Evolutionary conservation across 2,113 vertebrate species (phyloP).

Genomic region (Dromiciops gliroides): DNA sequence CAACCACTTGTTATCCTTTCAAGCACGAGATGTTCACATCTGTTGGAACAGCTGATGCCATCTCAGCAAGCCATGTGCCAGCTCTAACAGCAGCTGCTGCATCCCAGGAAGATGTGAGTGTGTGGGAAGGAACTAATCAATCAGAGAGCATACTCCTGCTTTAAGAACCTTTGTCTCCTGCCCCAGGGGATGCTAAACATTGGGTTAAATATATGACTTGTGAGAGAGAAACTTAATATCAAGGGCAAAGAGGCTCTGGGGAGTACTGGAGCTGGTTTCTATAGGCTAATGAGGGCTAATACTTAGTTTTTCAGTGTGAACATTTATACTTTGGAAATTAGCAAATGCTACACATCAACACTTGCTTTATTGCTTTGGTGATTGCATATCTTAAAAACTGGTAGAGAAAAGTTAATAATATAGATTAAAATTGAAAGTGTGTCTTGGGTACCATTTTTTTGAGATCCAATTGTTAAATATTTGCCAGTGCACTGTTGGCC

Average conservation of each 20-base stretch:
- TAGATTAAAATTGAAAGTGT: no score
- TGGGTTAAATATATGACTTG: neutral
- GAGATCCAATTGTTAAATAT: neutral
- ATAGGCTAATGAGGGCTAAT: neutral
- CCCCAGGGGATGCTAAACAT: neutral
- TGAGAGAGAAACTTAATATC: neutral
- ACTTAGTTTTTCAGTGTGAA: neutral
- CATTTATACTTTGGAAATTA: neutral
- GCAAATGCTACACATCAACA: neutral
- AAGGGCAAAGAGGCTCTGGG: neutral
- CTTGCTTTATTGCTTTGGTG: neutral
- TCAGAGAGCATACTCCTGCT: neutral
- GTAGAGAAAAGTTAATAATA: neutral
- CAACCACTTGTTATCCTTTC: neutral
- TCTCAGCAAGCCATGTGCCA: neutral
- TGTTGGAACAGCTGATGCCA: neutral
- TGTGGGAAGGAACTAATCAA: accelerated
- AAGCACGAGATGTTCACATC: neutral
- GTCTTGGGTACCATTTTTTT: neutral
- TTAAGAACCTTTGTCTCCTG: no score
- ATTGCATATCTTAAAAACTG: neutral
- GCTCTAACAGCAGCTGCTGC: neutral
- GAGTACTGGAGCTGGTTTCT: neutral
- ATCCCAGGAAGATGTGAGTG: neutral
- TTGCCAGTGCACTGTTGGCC: neutral